Evolutionary conservation across 2,113 vertebrate genomes (phyloP), one percentile per base, ranked within the genome.

Genomic region (Hyperopisus bebe): DNA sequence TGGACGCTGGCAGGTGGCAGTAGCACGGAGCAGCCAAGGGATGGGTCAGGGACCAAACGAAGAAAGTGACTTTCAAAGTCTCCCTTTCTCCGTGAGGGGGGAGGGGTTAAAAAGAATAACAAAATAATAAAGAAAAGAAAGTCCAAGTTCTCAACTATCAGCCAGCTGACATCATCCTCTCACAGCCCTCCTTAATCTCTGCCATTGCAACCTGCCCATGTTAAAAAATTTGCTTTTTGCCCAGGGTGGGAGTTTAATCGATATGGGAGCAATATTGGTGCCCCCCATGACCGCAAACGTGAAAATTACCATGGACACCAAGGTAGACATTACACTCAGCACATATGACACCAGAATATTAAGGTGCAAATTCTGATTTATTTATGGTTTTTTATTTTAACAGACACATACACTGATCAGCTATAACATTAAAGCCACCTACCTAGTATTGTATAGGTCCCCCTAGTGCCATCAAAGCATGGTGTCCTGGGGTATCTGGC

Each of bases 61-160:
- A 95, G 94, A 95, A 95, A 94, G 70, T 96, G 97, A 97, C 96
- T 97, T 97, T 97, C 96, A 97, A 96, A 97, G 95, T 96, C 96
- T 95, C 89, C 51, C 53, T 44, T 94, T 89, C 89, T 90, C 86
- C 80, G 85, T 44, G 77, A 39, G 27, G 44, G 89, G 47, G 84
- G 19, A 19, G 39, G 4, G 39, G 31, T 1, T 35, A 44, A 82
- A 35, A 82, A 44, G 17, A 44, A 83, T 24, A 39, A 46, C 15
- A 46, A 44, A 42, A 83, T 46, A 83, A 35, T 35, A 74, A 77
- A 77, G 35, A 27, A n/a, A n/a, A 77, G 70, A 77, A 77, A 74
- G 17, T 66, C n/a, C 10, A 80, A 58, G 31, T 77, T 3, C 24
- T 8, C 24, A 9, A n/a, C 58, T 62, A 62, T 62, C 24, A 62